Evolutionary conservation across 2,797 vertebrate genomes (phyloP), one percentile per base, ranked within the genome.

Genomic region (Luscinia luscinia): DNA sequence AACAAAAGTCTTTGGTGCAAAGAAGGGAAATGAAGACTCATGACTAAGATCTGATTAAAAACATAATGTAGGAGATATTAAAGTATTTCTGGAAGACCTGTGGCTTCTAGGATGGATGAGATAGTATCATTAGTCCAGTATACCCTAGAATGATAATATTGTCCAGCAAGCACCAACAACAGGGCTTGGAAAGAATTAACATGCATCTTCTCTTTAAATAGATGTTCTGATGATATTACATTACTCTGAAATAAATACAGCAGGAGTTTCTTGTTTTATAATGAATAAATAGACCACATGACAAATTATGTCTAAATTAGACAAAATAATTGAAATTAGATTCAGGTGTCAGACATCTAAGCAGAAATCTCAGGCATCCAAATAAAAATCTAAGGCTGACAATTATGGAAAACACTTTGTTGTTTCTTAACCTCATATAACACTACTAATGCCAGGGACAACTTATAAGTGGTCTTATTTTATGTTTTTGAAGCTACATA

Each of bases 211-310:
- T 64, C 20, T 87, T 84, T 48, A 62, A 84, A 64, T 6, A 36
- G 49, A 34, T 40, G 8, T 54, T 91, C 51, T 28, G 40, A 88
- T 66, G 43, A 59, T 54, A 77, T 32, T 57, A 6, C 36, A 54
- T 74, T 75, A 30, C 13, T 69, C 51, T 79, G n/a, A 38, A 88
- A 69, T 62, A 32, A 77, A 48, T 61, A 46, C 15, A 55, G 13
- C 21, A 48, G 36, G 48, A 69, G 9, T 45, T 63, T 26, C 34
- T 74, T 17, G 8, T 68, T 43, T 18, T 78, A 36, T 32, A 61
- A 78, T 52, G 8, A 83, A 48, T 78, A 61, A 89, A 55, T 55
- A 49, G 10, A 62, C 8, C 40, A 40, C 0, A 0, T 0, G 0
- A 27, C 2, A 69, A 81, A 26, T 61, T 74, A 46, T 18, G 5